Conservation (phyloP, 2,797 vertebrate species). For the Emydoidea blandingii region DNA sequence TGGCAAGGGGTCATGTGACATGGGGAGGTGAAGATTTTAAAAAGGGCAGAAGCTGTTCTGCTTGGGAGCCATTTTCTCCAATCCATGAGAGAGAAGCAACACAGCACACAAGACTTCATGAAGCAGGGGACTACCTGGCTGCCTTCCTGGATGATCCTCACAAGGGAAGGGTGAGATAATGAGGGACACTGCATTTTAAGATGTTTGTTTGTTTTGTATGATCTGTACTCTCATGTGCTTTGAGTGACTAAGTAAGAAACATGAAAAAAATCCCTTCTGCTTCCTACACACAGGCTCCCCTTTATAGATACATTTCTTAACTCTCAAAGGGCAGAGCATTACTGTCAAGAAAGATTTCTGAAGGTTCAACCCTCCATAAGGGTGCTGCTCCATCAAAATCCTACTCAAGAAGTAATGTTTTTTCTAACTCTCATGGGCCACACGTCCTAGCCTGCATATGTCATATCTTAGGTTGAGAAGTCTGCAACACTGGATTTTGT, state of each 20-base stretch:
- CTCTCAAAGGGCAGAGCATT: not conserved
- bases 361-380: not conserved
- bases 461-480: not conserved
- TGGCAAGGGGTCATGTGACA: not conserved
- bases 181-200: not conserved
- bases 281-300: not conserved
- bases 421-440: not conserved
- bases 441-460: not conserved
- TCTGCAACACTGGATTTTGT: not conserved
- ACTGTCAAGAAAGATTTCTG: not conserved
- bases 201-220: not conserved
- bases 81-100: no score
- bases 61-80: not conserved
- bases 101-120: no score
- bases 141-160: no score
- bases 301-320: not conserved
- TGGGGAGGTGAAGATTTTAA: not conserved
- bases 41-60: not conserved
- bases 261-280: not conserved
- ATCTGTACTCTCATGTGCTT: not conserved
- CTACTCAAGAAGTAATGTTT: not conserved
- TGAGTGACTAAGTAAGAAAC: not conserved
- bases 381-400: not conserved
- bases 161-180: not conserved
- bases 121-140: no score